Evolutionary conservation across 2,113 vertebrate species (phyloP), one percentile per base, ranked within the genome.

Genomic region (Chlamydotis undulata): DNA sequence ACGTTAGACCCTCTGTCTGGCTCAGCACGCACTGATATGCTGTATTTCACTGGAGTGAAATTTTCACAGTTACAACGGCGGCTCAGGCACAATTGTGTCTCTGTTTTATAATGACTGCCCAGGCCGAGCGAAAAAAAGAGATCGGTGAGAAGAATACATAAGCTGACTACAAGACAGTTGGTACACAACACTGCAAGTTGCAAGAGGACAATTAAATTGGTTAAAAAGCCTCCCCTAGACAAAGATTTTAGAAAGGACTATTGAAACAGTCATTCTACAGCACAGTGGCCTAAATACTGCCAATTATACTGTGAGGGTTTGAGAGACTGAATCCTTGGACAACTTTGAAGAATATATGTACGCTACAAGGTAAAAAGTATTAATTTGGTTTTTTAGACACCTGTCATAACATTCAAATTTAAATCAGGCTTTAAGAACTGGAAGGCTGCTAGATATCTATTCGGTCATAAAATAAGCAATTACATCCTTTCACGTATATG

Each of bases 401-500:
- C 12, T 86, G 14, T 18, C 17, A 15, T 50, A 41, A 45, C 18
- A 52, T 39, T 64, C 18, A 55, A 80, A 68, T 68, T 55, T 55
- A 71, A 56, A 60, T 73, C 18, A 10, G 23, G 23, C 14, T 60
- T 60, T 31, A 77, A 19, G 18, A 86, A n/a, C 14, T 39, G 19
- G 28, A 76, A 82, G 8, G 3, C 47, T 68, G 74, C 26, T 53
- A 25, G 23, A 1, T 61, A 82, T 10, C 22, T 82, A 21, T 39
- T 70, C 24, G 71, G 14, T 12, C 39, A 80, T 26, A 53, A 67
- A 79, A 79, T 9, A 91, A 7, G 8, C 7, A 68, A 21, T 25
- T 17, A 49, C 31, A 39, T 22, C 13, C 26, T 74, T 49, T 45
- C 11, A 57, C 0, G 0, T 14, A 29, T 4, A 14, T 2, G 3